Evolutionary conservation across 1,140 invertebrate species (phyloP), one percentile per base, ranked within the genome.

Genomic region (Drosophila kikkawai): DNA sequence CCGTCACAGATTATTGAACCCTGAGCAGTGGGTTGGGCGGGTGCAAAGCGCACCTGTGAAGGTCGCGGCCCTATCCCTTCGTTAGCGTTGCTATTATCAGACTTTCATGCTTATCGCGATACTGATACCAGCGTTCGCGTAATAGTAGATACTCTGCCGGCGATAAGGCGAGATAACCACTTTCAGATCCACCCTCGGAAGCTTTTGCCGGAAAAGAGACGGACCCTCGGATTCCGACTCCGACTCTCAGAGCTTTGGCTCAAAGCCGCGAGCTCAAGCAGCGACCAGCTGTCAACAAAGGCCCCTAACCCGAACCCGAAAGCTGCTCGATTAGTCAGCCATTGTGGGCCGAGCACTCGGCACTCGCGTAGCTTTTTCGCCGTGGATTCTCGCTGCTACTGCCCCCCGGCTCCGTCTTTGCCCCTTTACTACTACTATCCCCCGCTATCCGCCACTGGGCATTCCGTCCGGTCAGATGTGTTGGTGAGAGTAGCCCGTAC

Each of bases 261-360:
- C 44, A 63, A 50, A 39, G 41, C 22, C 29, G 37, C 39, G 34
- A 67, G 56, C 53, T 53, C 39, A 17, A n/a, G 5, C 50, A 42
- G 13, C 47, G 44, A 50, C 59, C 60, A 66, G 59, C 60, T 56
- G 60, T 39, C 60, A 63, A 65, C 74, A 63, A 77, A 53, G 71
- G 59, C 71, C 71, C 66, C 70, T 13, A 55, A 55, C 11, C 69
- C 69, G 17, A 39, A 22, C 19, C 13, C 53, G 13, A 75, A 64
- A 76, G 74, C 64, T 76, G 34, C 42, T 57, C 39, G 57, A 69
- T 75, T 75, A 77, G 75, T 78, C 75, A 78, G 65, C 44, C 55
- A 61, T 75, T 67, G 75, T 67, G 45, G 58, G 36, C 50, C 41
- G 50, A 61, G 29, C 37, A 29, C 32, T 57, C 56, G 50, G 50